These are phyloP conservation scores for Dynastes maya DNA, from an alignment of 2,888 invertebrate species.

Conservation along the genomic window DNA sequence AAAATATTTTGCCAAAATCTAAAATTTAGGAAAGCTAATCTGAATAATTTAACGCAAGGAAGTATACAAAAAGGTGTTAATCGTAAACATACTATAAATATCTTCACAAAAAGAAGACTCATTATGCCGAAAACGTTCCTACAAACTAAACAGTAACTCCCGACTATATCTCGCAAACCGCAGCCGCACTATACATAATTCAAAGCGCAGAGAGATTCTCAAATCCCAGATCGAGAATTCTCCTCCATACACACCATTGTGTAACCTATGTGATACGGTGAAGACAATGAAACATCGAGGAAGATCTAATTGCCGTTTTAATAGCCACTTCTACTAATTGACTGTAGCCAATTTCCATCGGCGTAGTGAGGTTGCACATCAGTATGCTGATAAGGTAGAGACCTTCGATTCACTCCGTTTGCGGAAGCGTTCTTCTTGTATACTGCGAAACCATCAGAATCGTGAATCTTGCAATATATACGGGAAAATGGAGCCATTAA, in stretches of 20 bases:
- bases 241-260: neutral
- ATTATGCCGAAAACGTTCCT: too few species aligned
- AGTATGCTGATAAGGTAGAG: neutral
- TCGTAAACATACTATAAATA: too few species aligned
- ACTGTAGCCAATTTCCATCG: neutral
- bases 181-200: neutral
- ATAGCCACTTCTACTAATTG: conserved; percentile 34
- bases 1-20: too few species aligned
- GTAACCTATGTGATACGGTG: neutral
- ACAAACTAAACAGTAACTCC: too few species aligned
- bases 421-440: neutral
- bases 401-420: neutral
- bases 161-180: neutral
- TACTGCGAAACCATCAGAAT: too few species aligned
- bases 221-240: neutral
- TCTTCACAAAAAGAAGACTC: too few species aligned
- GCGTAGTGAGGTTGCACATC: neutral
- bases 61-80: too few species aligned
- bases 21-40: too few species aligned
- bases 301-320: conserved; percentile 42
- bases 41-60: too few species aligned
- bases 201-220: neutral
- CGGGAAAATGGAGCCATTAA: too few species aligned
- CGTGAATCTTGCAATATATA: too few species aligned
- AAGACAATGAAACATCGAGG: conserved; percentile 20